A percentile compares a stretch with the other conserved stretches of the same genome.
Evolutionary conservation across 2,888 invertebrate species (phyloP).

Genomic region (Agelastica alni): DNA sequence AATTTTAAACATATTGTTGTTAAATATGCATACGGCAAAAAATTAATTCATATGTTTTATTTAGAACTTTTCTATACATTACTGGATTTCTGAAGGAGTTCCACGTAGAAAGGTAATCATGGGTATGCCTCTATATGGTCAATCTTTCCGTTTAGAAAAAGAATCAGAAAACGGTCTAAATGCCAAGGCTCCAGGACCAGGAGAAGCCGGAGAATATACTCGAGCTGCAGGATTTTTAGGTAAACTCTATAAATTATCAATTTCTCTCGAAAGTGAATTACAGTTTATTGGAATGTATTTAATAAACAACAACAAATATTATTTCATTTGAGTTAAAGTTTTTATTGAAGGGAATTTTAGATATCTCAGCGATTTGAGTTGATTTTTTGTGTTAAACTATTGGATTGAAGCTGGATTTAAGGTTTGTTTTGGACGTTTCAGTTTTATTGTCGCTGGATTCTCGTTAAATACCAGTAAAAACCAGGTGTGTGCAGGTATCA

Average conservation of each 20-base stretch:
- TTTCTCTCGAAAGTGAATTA: neutral
- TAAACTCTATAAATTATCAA: neutral
- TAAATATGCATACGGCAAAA: too few relatives aligned
- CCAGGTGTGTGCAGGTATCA: too few relatives aligned
- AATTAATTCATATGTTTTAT: slow-evolving; percentile 12
- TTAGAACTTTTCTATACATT: slow-evolving; percentile 84
- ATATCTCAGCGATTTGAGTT: too few relatives aligned
- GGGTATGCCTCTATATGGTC: slow-evolving; percentile 90
- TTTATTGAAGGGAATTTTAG: too few relatives aligned
- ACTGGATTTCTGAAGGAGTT: slow-evolving; percentile 87
- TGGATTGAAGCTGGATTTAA: too few relatives aligned
- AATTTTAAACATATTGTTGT: too few relatives aligned
- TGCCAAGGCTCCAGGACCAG: slow-evolving; percentile 75
- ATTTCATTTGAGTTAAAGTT: too few relatives aligned
- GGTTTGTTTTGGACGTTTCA: too few relatives aligned
- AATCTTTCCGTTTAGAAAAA: slow-evolving; percentile 74
- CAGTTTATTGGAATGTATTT: neutral
- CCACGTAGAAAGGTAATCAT: slow-evolving; percentile 80
- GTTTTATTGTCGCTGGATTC: too few relatives aligned
- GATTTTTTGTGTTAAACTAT: too few relatives aligned
- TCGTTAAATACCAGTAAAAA: too few relatives aligned
- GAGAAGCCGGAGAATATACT: slow-evolving; percentile 84
- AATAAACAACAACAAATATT: too few relatives aligned
- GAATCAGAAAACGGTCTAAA: slow-evolving; percentile 70
- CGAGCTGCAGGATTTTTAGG: slow-evolving; percentile 79